phyloP scores from a whole-genome alignment of 1,140 invertebrate genomes.

The Lepidurus couesii region DNA sequence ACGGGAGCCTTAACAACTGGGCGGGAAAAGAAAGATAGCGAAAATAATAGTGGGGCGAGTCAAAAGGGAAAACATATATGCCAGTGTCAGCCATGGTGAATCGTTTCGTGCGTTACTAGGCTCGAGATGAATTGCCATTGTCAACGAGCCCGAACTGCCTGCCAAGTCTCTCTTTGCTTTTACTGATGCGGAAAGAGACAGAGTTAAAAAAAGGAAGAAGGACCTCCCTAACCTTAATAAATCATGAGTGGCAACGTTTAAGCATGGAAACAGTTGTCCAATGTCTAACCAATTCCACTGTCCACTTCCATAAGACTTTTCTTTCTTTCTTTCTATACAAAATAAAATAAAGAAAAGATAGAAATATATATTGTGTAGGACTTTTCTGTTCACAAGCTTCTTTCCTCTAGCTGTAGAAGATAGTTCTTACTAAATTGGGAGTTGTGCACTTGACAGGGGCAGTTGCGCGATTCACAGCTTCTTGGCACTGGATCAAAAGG shows the following conservation, averaged over 20 bases:
- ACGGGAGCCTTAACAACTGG: background rate
- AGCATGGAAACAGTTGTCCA: conserved; percentile 10
- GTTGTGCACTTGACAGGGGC: conserved; percentile 1
- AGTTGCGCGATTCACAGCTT: background rate
- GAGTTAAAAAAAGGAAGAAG: background rate
- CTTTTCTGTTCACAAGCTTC: background rate
- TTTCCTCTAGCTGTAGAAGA: background rate
- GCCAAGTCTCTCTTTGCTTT: background rate
- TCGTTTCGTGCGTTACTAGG: background rate
- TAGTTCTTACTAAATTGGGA: background rate
- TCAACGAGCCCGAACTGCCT: background rate
- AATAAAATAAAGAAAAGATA: background rate
- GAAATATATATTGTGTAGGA: background rate
- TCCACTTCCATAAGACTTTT: background rate
- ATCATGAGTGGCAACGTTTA: conserved; percentile 17
- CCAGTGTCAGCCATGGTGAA: background rate
- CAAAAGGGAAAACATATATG: background rate
- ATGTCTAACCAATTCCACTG: background rate
- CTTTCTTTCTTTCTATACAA: background rate
- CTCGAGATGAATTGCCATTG: background rate
- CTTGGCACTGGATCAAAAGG: background rate
- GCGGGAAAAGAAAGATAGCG: background rate
- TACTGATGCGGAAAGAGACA: background rate
- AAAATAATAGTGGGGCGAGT: background rate
- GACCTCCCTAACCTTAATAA: background rate